Base-by-base conservation (phyloP, 2,888 invertebrate species). In the Heliconius erato region DNA sequence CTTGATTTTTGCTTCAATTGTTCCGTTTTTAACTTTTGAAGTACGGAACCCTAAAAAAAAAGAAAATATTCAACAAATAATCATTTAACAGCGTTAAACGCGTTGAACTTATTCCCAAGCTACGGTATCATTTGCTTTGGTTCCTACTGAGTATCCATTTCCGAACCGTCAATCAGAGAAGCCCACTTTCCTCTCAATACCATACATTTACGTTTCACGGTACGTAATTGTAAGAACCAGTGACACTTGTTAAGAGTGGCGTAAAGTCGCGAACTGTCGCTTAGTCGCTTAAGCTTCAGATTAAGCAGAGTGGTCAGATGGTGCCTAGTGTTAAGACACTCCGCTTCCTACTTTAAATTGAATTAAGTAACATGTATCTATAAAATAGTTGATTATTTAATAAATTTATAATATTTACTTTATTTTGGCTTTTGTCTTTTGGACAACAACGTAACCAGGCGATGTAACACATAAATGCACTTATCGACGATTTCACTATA, bases 161-260 rank as follows among this genome's bases (percentile, higher is more conserved):
- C 77, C 16, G 32, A 44, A 59, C 79, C 79, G 67, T 80, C 82
- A 80, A 82, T 84, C 84, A 82, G n/a, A 44, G 23, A 9, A 79
- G 74, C 19, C 69, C 28, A 79, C 82, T 84, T 82, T 84, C 79
- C 67, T 79, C 67, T 82, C 74, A 80, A 84, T 82, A 76, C 44
- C 76, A 82, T 80, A 40, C 77, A 78, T 82, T 84, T 82, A 79
- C 84, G 78, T 80, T 76, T 82, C 74, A 68, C 74, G 63, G 78
- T 78, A 79, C 65, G 63, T 82, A 82, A 84, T 84, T 83, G 83
- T 83, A 81, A 81, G 72, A 72, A 40, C 67, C 79, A 79, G 71
- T 83, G 83, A 81, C 83, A 81, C 78, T 81, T 79, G 83, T 83
- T 81, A 77, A 74, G 54, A 49, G 23, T 65, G 49, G 68, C 78